Conservation (phyloP, 2,888 invertebrate genomes). For the Anarsia innoxiella region DNA sequence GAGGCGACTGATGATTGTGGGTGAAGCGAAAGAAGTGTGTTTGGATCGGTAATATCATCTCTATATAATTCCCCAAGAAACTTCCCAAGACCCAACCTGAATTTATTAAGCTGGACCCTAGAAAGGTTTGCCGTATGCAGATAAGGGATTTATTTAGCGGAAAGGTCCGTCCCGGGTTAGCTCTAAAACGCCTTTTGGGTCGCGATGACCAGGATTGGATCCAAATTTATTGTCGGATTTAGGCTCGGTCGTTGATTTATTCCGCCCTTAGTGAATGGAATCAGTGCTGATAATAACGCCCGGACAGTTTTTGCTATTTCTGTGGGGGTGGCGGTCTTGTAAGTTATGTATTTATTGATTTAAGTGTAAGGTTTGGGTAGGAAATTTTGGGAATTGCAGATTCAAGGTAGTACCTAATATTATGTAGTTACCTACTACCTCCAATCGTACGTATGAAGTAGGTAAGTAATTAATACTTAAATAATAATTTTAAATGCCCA, state of each 20-base stretch:
- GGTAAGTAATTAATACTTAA: no score
- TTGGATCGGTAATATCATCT: constrained; percentile 32
- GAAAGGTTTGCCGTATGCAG: constrained; percentile 76
- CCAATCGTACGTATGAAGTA: no score
- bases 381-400: no score
- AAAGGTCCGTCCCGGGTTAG: constrained; percentile 73
- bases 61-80: constrained; percentile 42
- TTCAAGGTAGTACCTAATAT: no score
- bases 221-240: constrained; percentile 70
- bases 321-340: no score
- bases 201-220: constrained; percentile 71
- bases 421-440: no score
- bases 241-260: constrained; percentile 68
- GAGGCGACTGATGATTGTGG: no score
- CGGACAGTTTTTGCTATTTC: constrained; percentile 13
- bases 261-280: constrained; percentile 30
- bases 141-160: constrained; percentile 76
- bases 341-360: no score
- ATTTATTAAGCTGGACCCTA: constrained; percentile 75
- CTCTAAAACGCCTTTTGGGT: constrained; percentile 66
- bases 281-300: constrained; percentile 15
- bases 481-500: no score
- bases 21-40: no score
- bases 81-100: constrained; percentile 70
- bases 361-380: no score